A percentile compares a stretch with the other conserved stretches of the same genome.
Conservation (phyloP, 2,797 vertebrate genomes). For the Microctenopoma lineatum region DNA sequence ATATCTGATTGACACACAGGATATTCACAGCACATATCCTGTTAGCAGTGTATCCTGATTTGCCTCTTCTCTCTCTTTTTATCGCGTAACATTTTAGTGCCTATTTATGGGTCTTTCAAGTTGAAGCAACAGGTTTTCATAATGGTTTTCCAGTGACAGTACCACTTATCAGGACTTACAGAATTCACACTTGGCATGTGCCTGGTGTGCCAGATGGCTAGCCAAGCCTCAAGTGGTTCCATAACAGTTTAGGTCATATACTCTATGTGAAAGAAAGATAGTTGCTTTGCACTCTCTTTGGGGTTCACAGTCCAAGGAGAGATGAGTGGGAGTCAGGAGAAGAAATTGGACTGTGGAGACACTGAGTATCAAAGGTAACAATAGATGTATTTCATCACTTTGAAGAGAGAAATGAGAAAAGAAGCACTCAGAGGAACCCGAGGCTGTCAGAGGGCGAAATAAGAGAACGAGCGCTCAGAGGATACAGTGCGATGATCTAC, state of each 20-base stretch:
- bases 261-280: conserved; percentile 7
- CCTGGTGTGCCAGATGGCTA: conserved; percentile 8
- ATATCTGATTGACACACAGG: conserved; percentile 48
- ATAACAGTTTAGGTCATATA: conserved; percentile 7
- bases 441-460: conserved; percentile 40
- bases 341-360: conserved; percentile 51
- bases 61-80: conserved; percentile 2
- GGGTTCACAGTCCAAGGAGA: conserved; percentile 30
- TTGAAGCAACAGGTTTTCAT: conserved; percentile 11
- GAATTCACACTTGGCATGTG: conserved; percentile 2
- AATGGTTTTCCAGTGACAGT: not conserved
- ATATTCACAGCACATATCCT: conserved; percentile 22
- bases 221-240: conserved; percentile 7
- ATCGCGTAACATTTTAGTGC: not conserved
- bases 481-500: conserved; percentile 45
- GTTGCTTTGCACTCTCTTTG: conserved; percentile 9
- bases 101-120: conserved; percentile 6
- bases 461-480: conserved; percentile 29
- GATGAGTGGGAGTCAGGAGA: conserved; percentile 32
- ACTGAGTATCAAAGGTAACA: conserved; percentile 49
- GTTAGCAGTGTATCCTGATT: conserved; percentile 16
- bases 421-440: conserved; percentile 36
- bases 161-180: not conserved
- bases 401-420: conserved; percentile 41
- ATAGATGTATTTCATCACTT: conserved; percentile 54